A percentile compares a stretch with the other conserved stretches of the same genome.
phyloP scores from a whole-genome alignment of 2,113 vertebrate species.

The Hypomesus transpacificus region DNA sequence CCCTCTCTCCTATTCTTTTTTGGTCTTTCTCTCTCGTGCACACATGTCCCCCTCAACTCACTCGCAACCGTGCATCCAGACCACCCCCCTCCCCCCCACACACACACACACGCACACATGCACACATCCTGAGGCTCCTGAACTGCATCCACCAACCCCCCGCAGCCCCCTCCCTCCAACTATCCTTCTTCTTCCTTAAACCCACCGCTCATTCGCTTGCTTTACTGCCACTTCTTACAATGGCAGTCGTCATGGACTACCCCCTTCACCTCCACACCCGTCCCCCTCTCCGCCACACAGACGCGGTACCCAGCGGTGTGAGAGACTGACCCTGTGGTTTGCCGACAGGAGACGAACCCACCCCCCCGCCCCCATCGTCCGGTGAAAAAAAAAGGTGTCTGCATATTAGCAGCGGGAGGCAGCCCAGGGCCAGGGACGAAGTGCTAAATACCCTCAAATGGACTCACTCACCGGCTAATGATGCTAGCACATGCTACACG shows the following conservation, averaged over 20 bases:
- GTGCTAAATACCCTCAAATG: constrained; percentile 66
- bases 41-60: too few species aligned
- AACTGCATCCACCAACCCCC: not conserved
- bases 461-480: constrained; percentile 54
- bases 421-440: constrained; percentile 36
- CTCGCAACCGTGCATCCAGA: too few species aligned
- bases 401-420: constrained; percentile 33
- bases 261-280: too few species aligned
- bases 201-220: too few species aligned
- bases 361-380: not conserved
- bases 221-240: too few species aligned
- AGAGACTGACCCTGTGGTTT: constrained; percentile 19
- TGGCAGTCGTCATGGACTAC: too few species aligned
- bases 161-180: too few species aligned
- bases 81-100: not conserved
- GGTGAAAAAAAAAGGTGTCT: constrained; percentile 15
- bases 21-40: too few species aligned
- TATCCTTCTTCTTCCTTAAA: too few species aligned
- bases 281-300: too few species aligned
- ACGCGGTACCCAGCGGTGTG: constrained; percentile 1
- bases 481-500: constrained; percentile 47
- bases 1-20: too few species aligned
- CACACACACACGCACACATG: constrained; percentile 9
- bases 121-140: not conserved
- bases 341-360: not conserved